Evolutionary conservation across 2,113 vertebrate genomes (phyloP), one percentile per base, ranked within the genome.

Genomic region (Boleophthalmus pectinirostris): DNA sequence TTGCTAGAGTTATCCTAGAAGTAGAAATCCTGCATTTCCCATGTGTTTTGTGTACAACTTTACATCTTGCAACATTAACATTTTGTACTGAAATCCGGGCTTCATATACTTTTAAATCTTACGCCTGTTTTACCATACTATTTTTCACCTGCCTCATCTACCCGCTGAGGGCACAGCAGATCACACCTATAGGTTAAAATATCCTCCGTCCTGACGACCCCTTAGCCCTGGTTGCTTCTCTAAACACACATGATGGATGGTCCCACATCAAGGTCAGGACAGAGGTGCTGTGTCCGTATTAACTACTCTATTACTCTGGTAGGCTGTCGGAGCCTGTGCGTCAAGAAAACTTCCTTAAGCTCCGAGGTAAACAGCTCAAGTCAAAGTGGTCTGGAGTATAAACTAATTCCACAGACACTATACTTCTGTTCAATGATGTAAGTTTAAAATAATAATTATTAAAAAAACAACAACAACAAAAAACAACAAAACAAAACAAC

Each of bases 191-290:
- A 66, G 69, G 77, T 83, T 79, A 78, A 82, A 78, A 72, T 85
- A 78, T 68, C 67, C 75, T 82, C 71, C 66, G 77, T 73, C 68
- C 78, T 64, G 68, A 68, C 74, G 46, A 79, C 76, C 82, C 81
- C 70, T 35, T 89, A 74, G 65, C 51, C 72, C 81, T 70, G 63
- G 24, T 47, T 69, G 45, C 64, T 45, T 73, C 70, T 75, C 68
- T 71, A 74, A 83, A 67, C 80, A 74, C 65, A 69, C 57, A 88
- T 88, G 83, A 90, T 88, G 79, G 79, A 88, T 85, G 77, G 77
- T 81, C 68, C 63, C 49, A 80, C 66, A 76, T 80, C 78, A 88
- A 83, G 86, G 83, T 82, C 85, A 81, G 83, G 79, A 82, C 84
- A 75, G 81, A 80, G 86, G 82, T 87, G 79, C 65, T 64, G 73